Percentiles rank a stretch among this genome's conserved stretches.
These are phyloP conservation scores for Argyra leucocephala DNA, from an alignment of 2,888 invertebrate species.

Conservation along the genomic window DNA sequence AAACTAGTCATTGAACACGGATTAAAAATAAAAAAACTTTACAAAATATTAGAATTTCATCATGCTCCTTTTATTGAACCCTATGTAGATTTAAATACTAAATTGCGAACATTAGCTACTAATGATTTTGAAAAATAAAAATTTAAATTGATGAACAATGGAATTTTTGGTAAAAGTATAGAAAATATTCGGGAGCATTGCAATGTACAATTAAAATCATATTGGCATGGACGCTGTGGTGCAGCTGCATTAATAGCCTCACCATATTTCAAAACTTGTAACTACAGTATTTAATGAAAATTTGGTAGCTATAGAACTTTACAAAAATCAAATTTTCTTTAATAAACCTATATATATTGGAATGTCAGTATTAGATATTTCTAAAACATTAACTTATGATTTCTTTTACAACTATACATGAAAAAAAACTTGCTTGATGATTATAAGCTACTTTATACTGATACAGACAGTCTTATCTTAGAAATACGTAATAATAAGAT, in stretches of 20 bases:
- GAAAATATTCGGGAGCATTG: conserved; percentile 17
- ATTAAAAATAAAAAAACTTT: conserved; percentile 26
- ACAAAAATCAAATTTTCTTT: conserved; percentile 26
- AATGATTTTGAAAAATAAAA: conserved; percentile 13
- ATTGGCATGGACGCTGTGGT: conserved; percentile 31
- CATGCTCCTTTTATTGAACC: conserved; percentile 33
- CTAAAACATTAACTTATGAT: conserved; percentile 34
- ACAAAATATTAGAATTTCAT: conserved; percentile 30
- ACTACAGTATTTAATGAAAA: conserved; percentile 32
- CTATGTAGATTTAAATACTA: conserved; percentile 19
- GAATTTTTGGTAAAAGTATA: conserved; percentile 15
- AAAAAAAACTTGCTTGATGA: conserved; percentile 21
- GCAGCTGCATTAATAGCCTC: conserved; percentile 29
- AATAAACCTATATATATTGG: conserved; percentile 40
- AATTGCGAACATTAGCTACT: conserved; percentile 12
- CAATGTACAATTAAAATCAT: conserved; percentile 40
- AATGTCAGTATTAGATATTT: conserved; percentile 36
- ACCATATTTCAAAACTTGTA: conserved; percentile 31
- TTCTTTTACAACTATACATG: conserved; percentile 35
- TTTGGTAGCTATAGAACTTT: conserved; percentile 34
- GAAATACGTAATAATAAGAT: conserved; percentile 12
- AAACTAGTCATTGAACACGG: conserved; percentile 19
- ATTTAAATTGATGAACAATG: conserved; percentile 11
- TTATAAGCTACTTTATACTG: conserved; percentile 14
- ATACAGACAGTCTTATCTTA: conserved; percentile 15